Evolutionary conservation across 2,797 vertebrate species (phyloP), one percentile per base, ranked within the genome.

Genomic region (Apogon hyalosoma): DNA sequence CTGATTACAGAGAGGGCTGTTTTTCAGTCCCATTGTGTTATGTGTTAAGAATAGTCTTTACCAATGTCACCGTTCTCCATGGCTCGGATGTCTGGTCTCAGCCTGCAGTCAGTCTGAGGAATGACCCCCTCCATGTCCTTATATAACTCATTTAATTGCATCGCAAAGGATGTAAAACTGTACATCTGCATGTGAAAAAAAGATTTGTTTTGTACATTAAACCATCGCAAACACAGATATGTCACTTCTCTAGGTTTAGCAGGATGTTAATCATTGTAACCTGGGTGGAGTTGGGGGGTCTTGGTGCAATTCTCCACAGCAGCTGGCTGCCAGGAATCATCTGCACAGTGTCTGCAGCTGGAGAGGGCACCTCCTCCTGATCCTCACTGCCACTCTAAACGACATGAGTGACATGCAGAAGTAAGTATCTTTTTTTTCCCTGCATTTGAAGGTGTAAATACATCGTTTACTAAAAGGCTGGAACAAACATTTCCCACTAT

Each of bases 21-120:
- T 12, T 47, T 33, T 45, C 4, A 46, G 18, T 13, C 19, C 5
- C 9, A 5, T 3, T 10, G 4, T 3, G 46, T 18, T 9, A 36
- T 36, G 33, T 36, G 33, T 36, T 36, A 0, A 12, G 1, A 14
- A 1, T 10, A 36, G 0, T 46, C 8, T 12, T 81, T 94, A 99
- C 98, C 98, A 68, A 98, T 99, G 84, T 99, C 96, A 63, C 98
- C 98, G 2, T 97, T 98, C 89, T 99, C 98, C 97, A 99, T 97
- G 69, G 98, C 96, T 80, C 95, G 92, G 80, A 99, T 95, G 77
- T 99, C 98, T 0, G 98, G 97, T 52, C 98, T 94, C 48, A 96
- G 87, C 69, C 98, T 93, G 87, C 97, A 98, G 91, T 99, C 98
- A 0, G 98, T 99, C 71, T 92, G 95, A 14, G 98, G 97, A 57